Base-by-base conservation (phyloP, 2,797 vertebrate species). In the Sitta carolinensis region DNA sequence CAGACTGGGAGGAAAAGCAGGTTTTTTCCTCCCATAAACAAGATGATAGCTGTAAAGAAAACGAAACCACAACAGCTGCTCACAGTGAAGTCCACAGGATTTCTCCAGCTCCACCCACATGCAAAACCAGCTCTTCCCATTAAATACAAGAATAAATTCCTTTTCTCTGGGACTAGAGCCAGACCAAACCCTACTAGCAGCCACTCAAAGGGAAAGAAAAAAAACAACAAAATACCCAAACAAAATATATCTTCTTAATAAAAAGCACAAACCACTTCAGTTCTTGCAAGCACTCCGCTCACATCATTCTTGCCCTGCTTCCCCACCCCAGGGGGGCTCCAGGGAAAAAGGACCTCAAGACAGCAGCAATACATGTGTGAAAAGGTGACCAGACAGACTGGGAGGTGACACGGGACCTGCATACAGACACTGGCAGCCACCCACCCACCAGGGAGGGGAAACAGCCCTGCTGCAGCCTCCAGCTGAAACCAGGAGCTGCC, bases 121-220 rank as follows among this genome's bases (percentile, higher is more conserved):
- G 89, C 55, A 88, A 88, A 94, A 86, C 2, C 38, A 88, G 26
- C 68, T 76, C 70, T 68, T 80, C 48, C 50, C 58, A 64, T 89
- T 89, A 69, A 74, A 34, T 22, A 13, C 1, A 38, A 89, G 69
- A 89, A 84, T 40, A 58, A 70, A 86, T 54, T 94, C 73, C 47
- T 55, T 87, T 9, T 27, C 55, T 40, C 77, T 78, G 45, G 74
- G 73, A n/a, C 57, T 52, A 84, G 34, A 88, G 84, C 80, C 92
- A 89, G 91, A 57, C 81, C 77, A 77, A 74, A 66, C 36, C 70
- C 75, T 66, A 48, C 34, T 25, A 89, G 82, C 82, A 96, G 82
- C 90, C 51, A 75, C 67, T 82, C 84, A 25, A 42, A 84, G 9
- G 23, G 19, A 45, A 58, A 84, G 5, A 14, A 74, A 83, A 38